Evolutionary conservation across 2,888 invertebrate species (phyloP).

Genomic region (Merodon equestris): DNA sequence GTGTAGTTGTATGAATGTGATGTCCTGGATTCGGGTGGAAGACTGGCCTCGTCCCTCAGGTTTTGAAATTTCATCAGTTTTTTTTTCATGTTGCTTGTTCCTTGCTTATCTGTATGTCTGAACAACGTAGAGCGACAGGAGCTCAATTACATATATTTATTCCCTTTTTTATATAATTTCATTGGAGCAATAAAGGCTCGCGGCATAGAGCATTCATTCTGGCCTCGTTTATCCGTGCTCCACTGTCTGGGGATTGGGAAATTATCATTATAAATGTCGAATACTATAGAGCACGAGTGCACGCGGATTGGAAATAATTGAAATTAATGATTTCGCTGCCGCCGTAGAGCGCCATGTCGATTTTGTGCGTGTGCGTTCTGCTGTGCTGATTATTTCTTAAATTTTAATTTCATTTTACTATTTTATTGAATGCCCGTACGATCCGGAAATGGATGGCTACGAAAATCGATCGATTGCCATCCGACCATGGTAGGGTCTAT

Average conservation of each 20-base stretch:
- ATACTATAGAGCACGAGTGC: not conserved
- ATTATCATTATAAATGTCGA: constrained; percentile 62
- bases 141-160: constrained; percentile 9
- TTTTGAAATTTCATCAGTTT: constrained; percentile 14
- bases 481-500: too few relatives aligned
- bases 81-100: constrained; percentile 18
- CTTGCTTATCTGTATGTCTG: constrained; percentile 59
- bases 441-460: too few relatives aligned
- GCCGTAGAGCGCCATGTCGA: constrained; percentile 10
- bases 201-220: too few relatives aligned
- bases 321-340: constrained; percentile 57
- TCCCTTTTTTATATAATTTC: too few relatives aligned
- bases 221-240: constrained; percentile 10
- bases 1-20: not conserved
- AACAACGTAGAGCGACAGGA: constrained; percentile 24
- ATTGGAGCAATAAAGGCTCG: too few relatives aligned
- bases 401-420: constrained; percentile 18
- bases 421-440: not conserved
- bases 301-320: constrained; percentile 58
- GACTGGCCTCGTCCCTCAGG: not conserved
- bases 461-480: too few relatives aligned
- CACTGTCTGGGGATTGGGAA: constrained; percentile 7
- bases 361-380: constrained; percentile 5
- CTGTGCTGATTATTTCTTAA: constrained; percentile 35
- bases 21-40: not conserved